Percentiles rank a stretch among this genome's conserved stretches.
These are phyloP conservation scores for Rhopalosiphum nymphaeae DNA, from an alignment of 2,888 invertebrate genomes.

Conservation along the genomic window DNA sequence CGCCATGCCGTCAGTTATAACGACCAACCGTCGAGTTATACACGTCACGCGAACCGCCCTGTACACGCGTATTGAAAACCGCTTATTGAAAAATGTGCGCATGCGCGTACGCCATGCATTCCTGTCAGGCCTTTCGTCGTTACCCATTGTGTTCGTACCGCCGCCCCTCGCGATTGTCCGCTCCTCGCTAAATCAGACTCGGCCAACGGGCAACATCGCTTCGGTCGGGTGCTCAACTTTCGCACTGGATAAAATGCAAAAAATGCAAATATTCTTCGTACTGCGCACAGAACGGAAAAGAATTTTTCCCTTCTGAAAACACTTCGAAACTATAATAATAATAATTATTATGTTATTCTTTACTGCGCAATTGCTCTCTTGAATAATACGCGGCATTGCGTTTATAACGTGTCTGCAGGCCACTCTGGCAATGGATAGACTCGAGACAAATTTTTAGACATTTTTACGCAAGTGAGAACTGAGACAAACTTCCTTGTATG, in stretches of 20 bases:
- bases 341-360: neutral
- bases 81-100: conserved; percentile 62
- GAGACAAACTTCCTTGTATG: neutral
- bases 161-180: conserved; percentile 25
- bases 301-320: neutral
- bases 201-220: neutral
- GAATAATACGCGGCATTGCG: neutral
- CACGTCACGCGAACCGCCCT: conserved; percentile 10
- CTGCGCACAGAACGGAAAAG: neutral
- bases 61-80: conserved; percentile 44
- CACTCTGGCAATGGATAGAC: neutral
- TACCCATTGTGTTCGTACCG: conserved; percentile 43
- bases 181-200: conserved; percentile 45
- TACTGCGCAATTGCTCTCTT: neutral
- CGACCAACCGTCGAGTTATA: neutral
- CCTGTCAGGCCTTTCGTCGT: conserved; percentile 49
- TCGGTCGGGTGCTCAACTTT: conserved; percentile 40
- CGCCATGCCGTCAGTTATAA: neutral
- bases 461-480: neutral
- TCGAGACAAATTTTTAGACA: neutral
- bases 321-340: neutral
- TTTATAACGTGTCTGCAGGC: neutral
- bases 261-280: neutral
- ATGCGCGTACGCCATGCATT: conserved; percentile 57
- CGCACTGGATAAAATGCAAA: neutral